Percentiles rank a stretch among this genome's conserved stretches.
Evolutionary conservation across 2,888 invertebrate species (phyloP).

Genomic region (Hemicrepidius hirtus): DNA sequence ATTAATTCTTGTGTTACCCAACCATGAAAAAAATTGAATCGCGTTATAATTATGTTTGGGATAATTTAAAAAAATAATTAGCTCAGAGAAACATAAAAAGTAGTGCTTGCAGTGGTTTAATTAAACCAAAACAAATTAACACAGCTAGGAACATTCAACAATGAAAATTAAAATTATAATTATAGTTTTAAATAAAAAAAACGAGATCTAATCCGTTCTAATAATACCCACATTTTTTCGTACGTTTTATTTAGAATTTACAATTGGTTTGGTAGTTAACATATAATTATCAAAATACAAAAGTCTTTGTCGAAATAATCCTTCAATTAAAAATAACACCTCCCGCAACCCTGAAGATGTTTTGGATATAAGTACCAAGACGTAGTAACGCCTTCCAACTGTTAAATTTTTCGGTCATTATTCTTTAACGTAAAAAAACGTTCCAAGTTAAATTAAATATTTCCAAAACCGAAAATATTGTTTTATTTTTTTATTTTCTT

Average conservation of each 20-base stretch:
- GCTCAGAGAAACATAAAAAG: not conserved
- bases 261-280: conserved; percentile 15
- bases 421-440: too few species aligned
- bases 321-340: too few species aligned
- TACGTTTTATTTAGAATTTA: not conserved
- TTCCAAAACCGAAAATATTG: not conserved
- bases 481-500: not conserved
- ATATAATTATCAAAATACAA: conserved; percentile 40
- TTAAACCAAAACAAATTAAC: conserved; percentile 15
- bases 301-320: too few species aligned
- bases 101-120: conserved; percentile 2
- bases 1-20: too few species aligned
- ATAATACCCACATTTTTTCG: conserved; percentile 4
- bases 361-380: conserved; percentile 35
- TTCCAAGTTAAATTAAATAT: not conserved
- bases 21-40: too few species aligned
- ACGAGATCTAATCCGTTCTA: conserved; percentile 37
- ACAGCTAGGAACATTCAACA: not conserved
- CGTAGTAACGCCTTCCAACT: too few species aligned
- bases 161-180: conserved; percentile 31
- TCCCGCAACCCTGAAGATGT: conserved; percentile 14
- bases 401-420: too few species aligned
- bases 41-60: too few species aligned
- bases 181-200: conserved; percentile 35
- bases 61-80: conserved; percentile 3